phyloP scores from a whole-genome alignment of 2,113 vertebrate genomes.

The Eolophus roseicapilla region DNA sequence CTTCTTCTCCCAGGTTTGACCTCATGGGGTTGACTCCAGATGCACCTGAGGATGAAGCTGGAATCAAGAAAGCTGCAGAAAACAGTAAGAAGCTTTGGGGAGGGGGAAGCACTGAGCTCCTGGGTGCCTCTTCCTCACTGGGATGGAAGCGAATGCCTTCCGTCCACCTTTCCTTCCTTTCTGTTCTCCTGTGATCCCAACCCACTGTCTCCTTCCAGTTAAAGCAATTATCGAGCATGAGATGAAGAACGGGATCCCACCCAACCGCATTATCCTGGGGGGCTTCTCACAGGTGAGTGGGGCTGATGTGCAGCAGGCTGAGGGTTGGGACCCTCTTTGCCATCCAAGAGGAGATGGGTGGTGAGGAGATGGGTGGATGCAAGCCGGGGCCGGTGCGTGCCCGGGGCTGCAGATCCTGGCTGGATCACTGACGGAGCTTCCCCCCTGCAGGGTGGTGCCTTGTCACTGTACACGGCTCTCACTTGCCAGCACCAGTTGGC shows the following conservation, averaged over 20 bases:
- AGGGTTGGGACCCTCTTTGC: not conserved
- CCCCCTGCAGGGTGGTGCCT: constrained; percentile 85
- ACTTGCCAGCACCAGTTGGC: constrained; percentile 93
- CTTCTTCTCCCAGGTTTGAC: constrained; percentile 85
- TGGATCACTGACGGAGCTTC: not conserved
- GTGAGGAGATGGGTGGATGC: not conserved
- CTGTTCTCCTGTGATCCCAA: not conserved
- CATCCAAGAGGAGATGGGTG: fast-evolving
- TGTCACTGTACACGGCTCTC: constrained; percentile 95
- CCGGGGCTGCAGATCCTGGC: fast-evolving
- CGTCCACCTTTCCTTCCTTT: not conserved
- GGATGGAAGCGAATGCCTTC: not conserved
- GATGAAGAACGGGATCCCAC: constrained; percentile 93
- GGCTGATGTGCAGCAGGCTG: not conserved
- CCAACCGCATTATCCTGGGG: constrained; percentile 91
- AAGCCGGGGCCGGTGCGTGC: not conserved
- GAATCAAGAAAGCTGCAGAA: constrained; percentile 96
- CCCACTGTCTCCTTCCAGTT: constrained; percentile 72
- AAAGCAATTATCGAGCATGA: constrained; percentile 97
- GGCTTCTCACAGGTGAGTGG: constrained; percentile 95
- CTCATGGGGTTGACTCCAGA: constrained; percentile 92
- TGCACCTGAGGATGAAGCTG: constrained; percentile 90
- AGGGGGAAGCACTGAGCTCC: not conserved
- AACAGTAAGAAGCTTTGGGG: constrained; percentile 79
- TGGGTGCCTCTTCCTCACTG: not conserved